Evolutionary conservation across 2,888 invertebrate genomes (phyloP), one percentile per base, ranked within the genome.

Genomic region (Brenthis daphne): DNA sequence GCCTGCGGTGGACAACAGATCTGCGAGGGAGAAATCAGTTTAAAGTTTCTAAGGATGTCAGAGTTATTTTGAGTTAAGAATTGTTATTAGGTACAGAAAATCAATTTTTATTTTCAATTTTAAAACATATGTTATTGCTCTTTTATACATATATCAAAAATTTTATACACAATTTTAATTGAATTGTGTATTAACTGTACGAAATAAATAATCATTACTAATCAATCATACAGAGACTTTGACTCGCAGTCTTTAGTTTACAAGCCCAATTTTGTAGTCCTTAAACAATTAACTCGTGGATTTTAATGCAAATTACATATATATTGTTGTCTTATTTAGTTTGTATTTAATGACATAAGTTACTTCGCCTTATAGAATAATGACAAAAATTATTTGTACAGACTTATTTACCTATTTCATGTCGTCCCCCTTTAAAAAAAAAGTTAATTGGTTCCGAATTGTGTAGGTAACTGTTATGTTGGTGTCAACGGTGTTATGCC

Each of bases 1-100:
- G 79, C 78, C 67, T 63, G 72, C 64, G 64, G 64, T 53, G 48
- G 64, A 58, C 61, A 64, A 43, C 54, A 64, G 55, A 69, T 65
- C 55, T 58, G 14, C 14, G 58, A 61, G 61, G 58, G 61, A 56
- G 63, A 65, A 55, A 54, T 53, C 13, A 53, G 1, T 43, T 63
- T 54, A 63, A 54, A 54, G n/a, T 63, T 63, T 4, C 37, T 8
- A 53, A 20, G 53, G 20, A 48, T 60, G n/a, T 60, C 29, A 1
- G 16, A 60, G 24, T 48, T 14, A 6, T 48, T 48, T n/a, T 3
- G n/a, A 1, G 5, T n/a, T 16, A 12, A 50, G 5, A 2, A 60
- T 50, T 20, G 6, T 1, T 43, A 2, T n/a, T 37, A 33, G 11
- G 20, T 6, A 16, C 2, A 47, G 3, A n/a, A 0, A 29, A 29